Conservation (phyloP, 1,140 invertebrate species). For the Conus ventricosus region DNA sequence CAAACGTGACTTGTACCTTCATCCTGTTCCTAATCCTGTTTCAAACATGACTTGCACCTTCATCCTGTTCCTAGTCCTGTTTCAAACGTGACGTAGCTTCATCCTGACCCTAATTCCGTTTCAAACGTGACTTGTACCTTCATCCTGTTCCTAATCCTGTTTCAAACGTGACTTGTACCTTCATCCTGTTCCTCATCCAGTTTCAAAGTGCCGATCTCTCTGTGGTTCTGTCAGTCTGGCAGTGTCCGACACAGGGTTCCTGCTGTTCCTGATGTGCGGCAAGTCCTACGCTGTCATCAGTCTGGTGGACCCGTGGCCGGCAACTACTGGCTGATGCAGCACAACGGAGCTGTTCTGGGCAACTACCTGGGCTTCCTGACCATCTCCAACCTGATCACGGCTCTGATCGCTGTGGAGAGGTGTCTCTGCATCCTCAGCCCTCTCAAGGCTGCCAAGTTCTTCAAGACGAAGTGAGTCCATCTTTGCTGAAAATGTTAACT, state of each 20-base stretch:
- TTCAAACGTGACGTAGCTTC: no score
- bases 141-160: no score
- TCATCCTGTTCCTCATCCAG: no score
- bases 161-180: no score
- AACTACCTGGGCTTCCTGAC: neutral
- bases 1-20: no score
- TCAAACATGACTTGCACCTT: no score
- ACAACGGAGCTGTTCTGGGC: neutral
- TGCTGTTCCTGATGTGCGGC: slow-evolving; percentile 10
- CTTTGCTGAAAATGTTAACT: neutral
- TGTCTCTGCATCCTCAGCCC: neutral
- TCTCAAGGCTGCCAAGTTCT: neutral
- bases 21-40: no score
- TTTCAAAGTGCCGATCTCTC: no score
- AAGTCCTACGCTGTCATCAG: neutral
- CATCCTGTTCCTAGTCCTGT: no score
- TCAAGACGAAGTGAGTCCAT: neutral
- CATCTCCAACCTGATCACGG: neutral
- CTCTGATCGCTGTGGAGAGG: slow-evolving; percentile 1
- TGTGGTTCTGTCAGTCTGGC: neutral
- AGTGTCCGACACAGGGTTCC: neutral
- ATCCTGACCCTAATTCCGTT: no score
- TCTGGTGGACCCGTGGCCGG: neutral
- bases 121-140: no score
- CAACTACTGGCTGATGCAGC: neutral